Percentiles rank a stretch among this genome's conserved stretches.
phyloP scores from a whole-genome alignment of 2,797 vertebrate genomes.

The Leptoclinus maculatus region DNA sequence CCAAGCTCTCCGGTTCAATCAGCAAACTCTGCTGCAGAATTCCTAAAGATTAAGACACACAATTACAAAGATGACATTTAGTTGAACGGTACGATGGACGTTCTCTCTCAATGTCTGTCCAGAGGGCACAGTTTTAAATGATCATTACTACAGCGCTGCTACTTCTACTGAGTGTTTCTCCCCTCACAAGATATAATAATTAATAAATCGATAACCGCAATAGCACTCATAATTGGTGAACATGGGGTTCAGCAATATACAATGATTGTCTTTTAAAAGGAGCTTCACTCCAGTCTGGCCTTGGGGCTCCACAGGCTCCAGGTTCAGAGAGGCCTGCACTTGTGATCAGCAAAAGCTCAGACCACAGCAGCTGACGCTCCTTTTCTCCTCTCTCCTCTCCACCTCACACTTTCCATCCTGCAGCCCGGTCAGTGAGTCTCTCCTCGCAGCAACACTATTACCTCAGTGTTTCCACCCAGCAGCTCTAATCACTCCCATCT shows the following conservation, averaged over 20 bases:
- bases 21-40: constrained; percentile 93
- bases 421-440: constrained; percentile 60
- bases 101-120: constrained; percentile 38
- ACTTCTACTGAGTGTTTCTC: constrained; percentile 16
- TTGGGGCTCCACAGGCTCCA: constrained; percentile 76
- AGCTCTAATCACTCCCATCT: constrained; percentile 80
- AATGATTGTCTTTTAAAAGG: constrained; percentile 31
- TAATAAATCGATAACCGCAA: constrained; percentile 58
- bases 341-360: constrained; percentile 71
- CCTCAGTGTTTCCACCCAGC: constrained; percentile 81
- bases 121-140: constrained; percentile 41
- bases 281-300: constrained; percentile 73
- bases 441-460: constrained; percentile 67
- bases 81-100: constrained; percentile 6
- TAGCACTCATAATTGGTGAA: constrained; percentile 45
- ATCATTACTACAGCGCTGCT: constrained; percentile 30
- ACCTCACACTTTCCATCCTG: constrained; percentile 74
- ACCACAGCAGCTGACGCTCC: constrained; percentile 70
- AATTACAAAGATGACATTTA: constrained; percentile 53
- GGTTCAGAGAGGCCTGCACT: constrained; percentile 71
- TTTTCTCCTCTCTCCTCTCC: constrained; percentile 51
- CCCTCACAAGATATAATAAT: constrained; percentile 19
- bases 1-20: constrained; percentile 92
- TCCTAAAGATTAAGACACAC: constrained; percentile 80
- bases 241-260: constrained; percentile 23